A percentile compares a stretch with the other conserved stretches of the same genome.
These are phyloP conservation scores for Panonychus citri DNA, from an alignment of 1,140 invertebrate genomes.

Conservation along the genomic window DNA sequence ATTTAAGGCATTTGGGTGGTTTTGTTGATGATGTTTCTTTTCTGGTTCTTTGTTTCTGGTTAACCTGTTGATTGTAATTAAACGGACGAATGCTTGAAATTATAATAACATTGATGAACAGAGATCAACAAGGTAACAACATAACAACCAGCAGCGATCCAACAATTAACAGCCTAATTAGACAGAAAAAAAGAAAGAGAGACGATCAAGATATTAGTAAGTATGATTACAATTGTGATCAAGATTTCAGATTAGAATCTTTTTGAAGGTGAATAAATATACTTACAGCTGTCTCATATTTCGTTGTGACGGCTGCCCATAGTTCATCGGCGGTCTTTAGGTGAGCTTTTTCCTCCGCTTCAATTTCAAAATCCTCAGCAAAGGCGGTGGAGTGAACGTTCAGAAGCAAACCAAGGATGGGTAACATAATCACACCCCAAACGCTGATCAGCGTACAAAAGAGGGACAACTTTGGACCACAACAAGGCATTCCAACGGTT, in stretches of 20 bases:
- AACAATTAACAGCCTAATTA: constrained; percentile 11
- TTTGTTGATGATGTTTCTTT: no score
- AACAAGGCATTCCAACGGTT: neutral
- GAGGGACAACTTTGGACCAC: constrained; percentile 10
- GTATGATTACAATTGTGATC: neutral
- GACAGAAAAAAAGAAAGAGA: neutral
- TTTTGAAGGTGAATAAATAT: neutral
- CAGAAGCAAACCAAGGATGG: constrained; percentile 12
- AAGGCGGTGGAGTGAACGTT: constrained; percentile 12
- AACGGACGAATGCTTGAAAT: neutral
- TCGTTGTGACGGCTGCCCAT: neutral
- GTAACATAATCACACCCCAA: constrained; percentile 14
- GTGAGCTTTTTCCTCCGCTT: neutral
- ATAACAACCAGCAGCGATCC: constrained; percentile 15
- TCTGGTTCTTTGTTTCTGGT: no score
- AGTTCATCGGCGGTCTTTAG: neutral
- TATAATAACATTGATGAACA: constrained; percentile 9
- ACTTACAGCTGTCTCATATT: constrained; percentile 9
- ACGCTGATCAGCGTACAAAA: constrained; percentile 12
- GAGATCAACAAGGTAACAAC: constrained; percentile 9
- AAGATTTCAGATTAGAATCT: neutral
- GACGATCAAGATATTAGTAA: neutral
- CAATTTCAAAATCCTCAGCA: constrained; percentile 11
- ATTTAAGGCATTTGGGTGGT: no score
- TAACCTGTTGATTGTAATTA: no score